Evolutionary conservation across 2,888 invertebrate genomes (phyloP), one percentile per base, ranked within the genome.

Genomic region (Lepidochrysops patricia): DNA sequence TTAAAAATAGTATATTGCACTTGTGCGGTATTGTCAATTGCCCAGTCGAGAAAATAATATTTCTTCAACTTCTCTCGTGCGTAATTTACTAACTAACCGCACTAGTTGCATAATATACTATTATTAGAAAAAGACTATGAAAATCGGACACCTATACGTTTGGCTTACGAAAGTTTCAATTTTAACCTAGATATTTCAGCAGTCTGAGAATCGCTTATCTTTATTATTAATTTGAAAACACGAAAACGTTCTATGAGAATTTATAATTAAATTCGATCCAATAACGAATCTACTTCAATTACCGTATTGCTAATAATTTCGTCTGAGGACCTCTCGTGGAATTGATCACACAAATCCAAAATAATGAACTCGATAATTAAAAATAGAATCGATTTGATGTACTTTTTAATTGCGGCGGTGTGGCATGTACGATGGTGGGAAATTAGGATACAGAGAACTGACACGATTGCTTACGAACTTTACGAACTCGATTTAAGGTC

Each of bases 251-350:
- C 35, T 59, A 35, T 25, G 35, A 35, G 34, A 52, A 59, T 52
- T 52, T 49, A 50, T 52, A 59, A 59, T 59, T 25, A 59, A 59
- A 59, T 59, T 34, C 26, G 58, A 59, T 59, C 58, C 58, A 59
- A 59, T 59, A 59, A 54, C 29, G 54, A 54, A 52, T 59, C 58
- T 35, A 52, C 34, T 59, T 59, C 58, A 59, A 59, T 59, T 59
- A 59, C 25, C 58, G 58, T 58, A 52, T 59, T 35, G 52, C 58
- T 26, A 59, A 59, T 54, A 54, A 32, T 54, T 52, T 59, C 26
- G 58, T 59, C 58, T 50, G 50, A 52, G 52, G 34, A 35, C 52
- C 35, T 34, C 52, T 59, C 54, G 15, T 12, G n/a, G 52, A 52
- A 59, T 59, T 52, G 50, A 52, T 59, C 58, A 59, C 58, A 35